Evolutionary conservation across 2,797 vertebrate species (phyloP).

Genomic region (Nasua narica): DNA sequence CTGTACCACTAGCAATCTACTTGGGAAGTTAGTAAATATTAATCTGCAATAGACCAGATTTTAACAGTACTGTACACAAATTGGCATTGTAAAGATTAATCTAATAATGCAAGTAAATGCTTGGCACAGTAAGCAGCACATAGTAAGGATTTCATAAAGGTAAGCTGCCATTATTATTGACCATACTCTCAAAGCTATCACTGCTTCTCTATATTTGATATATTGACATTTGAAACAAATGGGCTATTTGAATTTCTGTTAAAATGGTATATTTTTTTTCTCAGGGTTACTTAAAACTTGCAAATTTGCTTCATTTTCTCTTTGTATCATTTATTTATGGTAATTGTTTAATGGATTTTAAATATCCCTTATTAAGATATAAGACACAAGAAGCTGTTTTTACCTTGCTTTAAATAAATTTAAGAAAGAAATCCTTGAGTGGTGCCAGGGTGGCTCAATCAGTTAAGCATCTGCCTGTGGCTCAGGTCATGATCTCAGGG

Average conservation of each 20-base stretch:
- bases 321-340: not conserved
- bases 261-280: not conserved
- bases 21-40: not conserved
- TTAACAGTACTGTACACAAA: not conserved
- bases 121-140: not conserved
- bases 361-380: constrained; percentile 18
- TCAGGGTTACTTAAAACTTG: not conserved
- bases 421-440: not conserved
- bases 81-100: not conserved
- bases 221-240: not conserved
- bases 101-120: not conserved
- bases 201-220: not conserved
- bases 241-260: not conserved
- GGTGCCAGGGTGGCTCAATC: no score
- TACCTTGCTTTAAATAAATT: constrained; percentile 11
- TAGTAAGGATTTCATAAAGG: not conserved
- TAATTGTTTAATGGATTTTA: constrained; percentile 24
- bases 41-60: not conserved
- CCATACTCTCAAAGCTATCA: not conserved
- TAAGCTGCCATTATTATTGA: not conserved
- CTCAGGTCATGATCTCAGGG: no score
- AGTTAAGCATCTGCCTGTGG: no score
- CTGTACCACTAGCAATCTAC: not conserved
- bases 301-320: constrained; percentile 17
- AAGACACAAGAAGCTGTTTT: not conserved